phyloP scores from a whole-genome alignment of 1,140 invertebrate genomes.

The Bactericera cockerelli region DNA sequence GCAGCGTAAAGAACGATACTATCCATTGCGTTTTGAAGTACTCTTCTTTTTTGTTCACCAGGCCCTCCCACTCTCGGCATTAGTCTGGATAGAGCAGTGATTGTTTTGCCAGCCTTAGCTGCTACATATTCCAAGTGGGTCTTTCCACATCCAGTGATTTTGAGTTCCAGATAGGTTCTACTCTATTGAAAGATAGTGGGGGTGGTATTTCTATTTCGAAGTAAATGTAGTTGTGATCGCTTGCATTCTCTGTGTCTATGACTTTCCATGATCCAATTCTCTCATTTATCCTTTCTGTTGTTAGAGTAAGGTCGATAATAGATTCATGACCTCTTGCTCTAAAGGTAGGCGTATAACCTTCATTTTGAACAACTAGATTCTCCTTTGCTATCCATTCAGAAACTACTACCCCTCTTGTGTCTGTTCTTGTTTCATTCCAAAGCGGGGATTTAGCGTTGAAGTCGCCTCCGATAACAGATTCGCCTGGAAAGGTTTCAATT shows the following conservation, averaged over 20 bases:
- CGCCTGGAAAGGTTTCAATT: not conserved
- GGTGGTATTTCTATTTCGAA: not conserved
- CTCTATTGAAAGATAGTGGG: not conserved
- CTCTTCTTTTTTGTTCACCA: too few species aligned
- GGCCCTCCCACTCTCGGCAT: too few species aligned
- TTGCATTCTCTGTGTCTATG: not conserved
- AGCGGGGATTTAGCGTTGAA: not conserved
- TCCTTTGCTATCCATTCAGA: not conserved
- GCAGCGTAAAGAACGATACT: too few species aligned
- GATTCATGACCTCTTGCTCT: not conserved
- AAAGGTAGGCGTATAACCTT: not conserved
- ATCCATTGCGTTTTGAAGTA: too few species aligned
- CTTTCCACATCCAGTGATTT: not conserved
- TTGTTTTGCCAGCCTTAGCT: too few species aligned
- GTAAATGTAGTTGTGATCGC: not conserved
- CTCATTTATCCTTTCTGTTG: not conserved
- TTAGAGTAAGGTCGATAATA: not conserved
- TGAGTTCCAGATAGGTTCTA: not conserved
- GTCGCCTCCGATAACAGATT: not conserved
- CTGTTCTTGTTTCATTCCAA: not conserved
- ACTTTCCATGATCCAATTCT: conserved; percentile 1
- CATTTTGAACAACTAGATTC: not conserved
- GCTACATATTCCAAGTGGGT: too few species aligned
- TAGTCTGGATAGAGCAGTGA: too few species aligned
- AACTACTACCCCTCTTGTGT: not conserved